Percentiles rank a stretch among this genome's conserved stretches.
These are phyloP conservation scores for Drosophila carrolli DNA, from an alignment of 1,140 invertebrate species.

Conservation along the genomic window DNA sequence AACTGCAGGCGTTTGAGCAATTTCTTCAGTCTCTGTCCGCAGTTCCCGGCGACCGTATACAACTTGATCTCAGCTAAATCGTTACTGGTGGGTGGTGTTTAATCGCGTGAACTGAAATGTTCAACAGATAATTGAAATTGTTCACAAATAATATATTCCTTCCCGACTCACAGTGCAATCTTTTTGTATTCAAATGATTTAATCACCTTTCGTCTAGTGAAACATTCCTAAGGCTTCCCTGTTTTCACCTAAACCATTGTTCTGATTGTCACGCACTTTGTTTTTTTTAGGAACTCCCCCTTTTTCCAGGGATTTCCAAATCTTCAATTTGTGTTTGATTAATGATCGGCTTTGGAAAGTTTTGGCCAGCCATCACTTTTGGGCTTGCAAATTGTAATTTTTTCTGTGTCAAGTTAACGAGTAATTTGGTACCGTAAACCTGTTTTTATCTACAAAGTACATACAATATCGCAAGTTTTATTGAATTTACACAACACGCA, in stretches of 20 bases:
- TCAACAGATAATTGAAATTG: conserved; percentile 3
- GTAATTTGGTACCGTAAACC: conserved; percentile 12
- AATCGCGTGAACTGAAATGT: conserved; percentile 22
- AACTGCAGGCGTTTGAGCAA: conserved; percentile 22
- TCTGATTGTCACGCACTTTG: conserved; percentile 1
- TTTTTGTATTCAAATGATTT: conserved; percentile 46
- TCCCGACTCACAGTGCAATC: not conserved
- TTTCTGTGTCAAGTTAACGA: conserved; percentile 62
- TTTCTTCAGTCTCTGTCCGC: conserved; percentile 30
- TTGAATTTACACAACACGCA: conserved; percentile 26
- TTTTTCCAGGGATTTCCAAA: conserved; percentile 4
- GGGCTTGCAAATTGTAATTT: conserved; percentile 18
- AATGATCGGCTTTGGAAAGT: conserved; percentile 26
- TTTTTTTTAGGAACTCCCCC: conserved; percentile 4
- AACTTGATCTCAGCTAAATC: conserved; percentile 8
- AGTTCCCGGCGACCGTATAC: conserved; percentile 14
- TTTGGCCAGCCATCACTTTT: conserved; percentile 18
- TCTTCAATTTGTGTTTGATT: conserved; percentile 21
- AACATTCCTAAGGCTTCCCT: conserved; percentile 30
- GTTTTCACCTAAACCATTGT: not conserved
- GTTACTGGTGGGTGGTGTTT: conserved; percentile 16
- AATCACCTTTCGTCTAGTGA: not conserved
- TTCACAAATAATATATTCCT: not conserved
- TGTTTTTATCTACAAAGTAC: conserved; percentile 15
- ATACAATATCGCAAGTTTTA: conserved; percentile 34